A percentile compares a stretch with the other conserved stretches of the same genome.
Conservation (phyloP, 30 jellyfish, hydroid and myxozoan genomes). For the Chironex yamaguchii region DNA sequence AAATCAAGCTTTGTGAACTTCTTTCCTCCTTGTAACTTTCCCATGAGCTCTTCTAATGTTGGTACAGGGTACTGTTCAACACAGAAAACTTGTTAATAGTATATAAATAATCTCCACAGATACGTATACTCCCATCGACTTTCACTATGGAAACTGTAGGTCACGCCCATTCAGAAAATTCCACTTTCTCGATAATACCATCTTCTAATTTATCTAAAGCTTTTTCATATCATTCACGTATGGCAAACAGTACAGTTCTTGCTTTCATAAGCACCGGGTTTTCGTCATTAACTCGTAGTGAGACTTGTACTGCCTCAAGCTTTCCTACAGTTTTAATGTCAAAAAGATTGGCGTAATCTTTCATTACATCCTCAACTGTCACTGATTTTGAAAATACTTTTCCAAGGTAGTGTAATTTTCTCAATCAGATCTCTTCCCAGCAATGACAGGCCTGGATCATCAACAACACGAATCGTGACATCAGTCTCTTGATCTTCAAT, state of each 20-base stretch:
- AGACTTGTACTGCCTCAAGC: constrained; percentile 52
- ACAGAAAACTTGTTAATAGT: constrained; percentile 10
- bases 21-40: constrained; percentile 40
- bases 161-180: not conserved
- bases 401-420: constrained; percentile 47
- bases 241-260: constrained; percentile 45
- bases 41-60: constrained; percentile 54
- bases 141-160: constrained; percentile 7
- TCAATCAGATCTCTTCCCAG: constrained; percentile 43
- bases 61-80: constrained; percentile 51
- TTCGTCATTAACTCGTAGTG: constrained; percentile 41
- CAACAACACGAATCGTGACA: constrained; percentile 46
- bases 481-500: constrained; percentile 44
- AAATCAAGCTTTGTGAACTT: constrained; percentile 62
- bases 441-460: constrained; percentile 27
- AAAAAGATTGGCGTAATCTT: constrained; percentile 27
- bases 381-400: constrained; percentile 29
- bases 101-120: constrained; percentile 35
- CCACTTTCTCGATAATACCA: not conserved
- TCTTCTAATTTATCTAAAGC: not conserved
- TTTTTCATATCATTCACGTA: not conserved
- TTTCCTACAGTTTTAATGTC: constrained; percentile 40
- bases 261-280: constrained; percentile 44
- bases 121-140: not conserved
- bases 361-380: constrained; percentile 40